Conservation (phyloP, 2,888 invertebrate genomes). For the Synanthedon vespiformis region DNA sequence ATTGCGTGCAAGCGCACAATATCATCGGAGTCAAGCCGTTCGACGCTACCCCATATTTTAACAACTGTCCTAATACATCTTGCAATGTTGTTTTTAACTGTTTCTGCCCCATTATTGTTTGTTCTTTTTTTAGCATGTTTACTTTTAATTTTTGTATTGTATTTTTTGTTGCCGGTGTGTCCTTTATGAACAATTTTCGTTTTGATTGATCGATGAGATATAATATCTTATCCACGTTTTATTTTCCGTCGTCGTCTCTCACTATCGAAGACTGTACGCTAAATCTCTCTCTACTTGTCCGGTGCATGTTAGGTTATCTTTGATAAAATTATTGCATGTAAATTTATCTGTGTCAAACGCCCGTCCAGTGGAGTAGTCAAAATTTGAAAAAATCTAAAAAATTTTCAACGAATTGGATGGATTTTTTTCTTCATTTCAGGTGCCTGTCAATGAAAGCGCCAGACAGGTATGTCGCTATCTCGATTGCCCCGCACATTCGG, state of each 20-base stretch:
- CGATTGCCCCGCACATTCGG: slow-evolving; percentile 54
- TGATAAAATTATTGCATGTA: slow-evolving; percentile 37
- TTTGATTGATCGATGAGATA: slow-evolving; percentile 17
- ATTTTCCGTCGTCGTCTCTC: not conserved
- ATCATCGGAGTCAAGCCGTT: slow-evolving; percentile 47
- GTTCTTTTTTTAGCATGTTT: slow-evolving; percentile 56
- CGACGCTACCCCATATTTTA: slow-evolving; percentile 68
- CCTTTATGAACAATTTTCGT: slow-evolving; percentile 14
- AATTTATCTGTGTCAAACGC: slow-evolving; percentile 63
- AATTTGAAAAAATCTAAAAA: slow-evolving; percentile 56
- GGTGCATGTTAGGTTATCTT: not conserved
- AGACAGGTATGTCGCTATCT: slow-evolving; percentile 75
- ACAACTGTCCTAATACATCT: slow-evolving; percentile 72
- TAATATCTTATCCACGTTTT: not conserved
- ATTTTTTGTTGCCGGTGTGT: slow-evolving; percentile 25
- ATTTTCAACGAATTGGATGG: slow-evolving; percentile 74
- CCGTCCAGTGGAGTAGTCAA: slow-evolving; percentile 23
- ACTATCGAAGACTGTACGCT: not conserved
- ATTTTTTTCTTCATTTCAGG: slow-evolving; percentile 79
- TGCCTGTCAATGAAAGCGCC: slow-evolving; percentile 82
- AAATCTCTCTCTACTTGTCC: not conserved
- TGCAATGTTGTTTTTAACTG: slow-evolving; percentile 70
- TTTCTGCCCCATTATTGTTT: slow-evolving; percentile 65
- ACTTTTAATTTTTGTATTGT: slow-evolving; percentile 60
- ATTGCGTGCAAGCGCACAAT: slow-evolving; percentile 62